These are phyloP conservation scores for Mactra quadrangularis DNA, from an alignment of 1,140 invertebrate species.

Conservation along the genomic window DNA sequence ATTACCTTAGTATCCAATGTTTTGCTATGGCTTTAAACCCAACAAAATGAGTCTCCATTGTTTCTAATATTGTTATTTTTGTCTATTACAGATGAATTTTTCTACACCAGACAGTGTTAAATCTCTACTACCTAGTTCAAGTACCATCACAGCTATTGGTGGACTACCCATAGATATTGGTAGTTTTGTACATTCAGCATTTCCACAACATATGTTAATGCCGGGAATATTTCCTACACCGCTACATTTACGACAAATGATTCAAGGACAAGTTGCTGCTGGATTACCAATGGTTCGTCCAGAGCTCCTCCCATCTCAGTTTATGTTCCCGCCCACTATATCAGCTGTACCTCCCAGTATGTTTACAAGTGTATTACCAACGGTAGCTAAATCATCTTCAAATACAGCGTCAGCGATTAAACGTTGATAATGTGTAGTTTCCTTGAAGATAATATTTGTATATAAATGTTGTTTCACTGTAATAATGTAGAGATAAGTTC, in stretches of 20 bases:
- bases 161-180: constrained; percentile 43
- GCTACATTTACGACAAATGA: constrained; percentile 53
- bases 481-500: too few relatives aligned
- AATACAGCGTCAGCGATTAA: constrained; percentile 12
- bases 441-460: too few relatives aligned
- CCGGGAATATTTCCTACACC: constrained; percentile 45
- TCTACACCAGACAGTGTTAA: not conserved
- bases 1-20: too few relatives aligned
- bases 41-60: too few relatives aligned
- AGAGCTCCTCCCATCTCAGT: constrained; percentile 18
- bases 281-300: constrained; percentile 34
- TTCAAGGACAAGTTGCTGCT: constrained; percentile 46
- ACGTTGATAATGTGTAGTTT: not conserved
- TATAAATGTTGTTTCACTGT: too few relatives aligned
- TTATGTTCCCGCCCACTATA: constrained; percentile 44
- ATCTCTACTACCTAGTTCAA: not conserved
- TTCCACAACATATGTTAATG: constrained; percentile 54
- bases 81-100: constrained; percentile 3
- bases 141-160: constrained; percentile 27
- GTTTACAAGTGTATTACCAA: constrained; percentile 25
- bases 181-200: constrained; percentile 47
- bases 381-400: not conserved
- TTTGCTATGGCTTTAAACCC: too few relatives aligned
- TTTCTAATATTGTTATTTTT: too few relatives aligned
- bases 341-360: constrained; percentile 8